Evolutionary conservation across 2,113 vertebrate species (phyloP), one percentile per base, ranked within the genome.

Genomic region (Sylvilagus bachmani): DNA sequence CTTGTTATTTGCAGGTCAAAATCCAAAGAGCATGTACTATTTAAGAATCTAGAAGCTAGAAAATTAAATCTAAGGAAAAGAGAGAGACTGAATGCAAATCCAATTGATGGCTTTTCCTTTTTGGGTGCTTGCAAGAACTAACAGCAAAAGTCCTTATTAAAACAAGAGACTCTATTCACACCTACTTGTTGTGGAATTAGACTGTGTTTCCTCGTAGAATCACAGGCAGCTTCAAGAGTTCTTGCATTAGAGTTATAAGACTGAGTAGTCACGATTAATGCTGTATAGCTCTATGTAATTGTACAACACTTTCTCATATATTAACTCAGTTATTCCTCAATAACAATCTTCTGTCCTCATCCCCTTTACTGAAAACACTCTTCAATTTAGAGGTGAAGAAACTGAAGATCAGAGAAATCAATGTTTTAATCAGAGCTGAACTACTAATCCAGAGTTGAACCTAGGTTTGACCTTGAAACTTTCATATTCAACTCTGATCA

Each of bases 1-100:
- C 61, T 77, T 71, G 61, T 90, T 93, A 83, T 92, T 84, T 93
- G 71, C 85, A 55, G 85, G 77, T 95, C 88, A 89, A 17, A 96
- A 84, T n/a, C 80, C 89, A 95, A 33, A 79, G 33, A 80, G 53
- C 33, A 10, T 24, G 66, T 80, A 62, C 75, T 86, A 51, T 31
- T 94, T 69, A 91, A 73, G n/a, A 77, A 83, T 55, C 84, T 74
- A 58, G 84, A 96, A 38, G 31, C 10, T 69, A 24, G 84, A 58
- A 91, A 86, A 86, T 93, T 89, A 83, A 89, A 83, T 13, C n/a
- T 83, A 51, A 82, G 53, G 79, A 31, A 55, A 75, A 79, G 36
- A 88, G 62, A 79, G 10, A 95, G 25, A 64, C 11, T 44, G 16
- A 19, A 82, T n/a, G 25, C 49, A 78, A 58, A 36, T 44, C 64